A percentile compares a stretch with the other conserved stretches of the same genome.
Evolutionary conservation across 35 echinoderm and acorn worm species (phyloP).

Genomic region (Diadema setosum): DNA sequence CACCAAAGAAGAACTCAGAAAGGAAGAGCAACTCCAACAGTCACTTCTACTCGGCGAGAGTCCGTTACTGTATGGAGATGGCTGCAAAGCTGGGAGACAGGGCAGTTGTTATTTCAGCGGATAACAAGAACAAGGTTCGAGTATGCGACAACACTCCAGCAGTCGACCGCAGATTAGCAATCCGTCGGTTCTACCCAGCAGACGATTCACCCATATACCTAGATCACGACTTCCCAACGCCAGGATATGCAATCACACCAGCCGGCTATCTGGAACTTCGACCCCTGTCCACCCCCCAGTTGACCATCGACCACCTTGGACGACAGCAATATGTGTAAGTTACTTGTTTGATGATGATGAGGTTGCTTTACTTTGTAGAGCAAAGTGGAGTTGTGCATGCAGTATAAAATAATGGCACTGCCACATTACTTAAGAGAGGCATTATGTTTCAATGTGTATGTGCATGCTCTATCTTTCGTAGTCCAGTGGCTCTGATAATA

Average conservation of each 20-base stretch:
- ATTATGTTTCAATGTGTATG: too few relatives aligned
- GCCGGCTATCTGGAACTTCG: slow-evolving; percentile 41
- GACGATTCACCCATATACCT: slow-evolving; percentile 6
- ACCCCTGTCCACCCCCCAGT: neutral
- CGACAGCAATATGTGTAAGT: neutral
- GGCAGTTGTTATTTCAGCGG: slow-evolving; percentile 11
- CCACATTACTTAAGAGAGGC: too few relatives aligned
- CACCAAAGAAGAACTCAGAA: neutral
- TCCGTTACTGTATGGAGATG: slow-evolving; percentile 25
- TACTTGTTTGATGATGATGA: too few relatives aligned
- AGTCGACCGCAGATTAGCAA: neutral
- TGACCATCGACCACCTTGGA: neutral
- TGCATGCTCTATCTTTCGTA: too few relatives aligned
- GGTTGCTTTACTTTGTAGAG: too few relatives aligned
- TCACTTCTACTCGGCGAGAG: slow-evolving; percentile 49
- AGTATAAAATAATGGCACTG: too few relatives aligned
- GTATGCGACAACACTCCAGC: slow-evolving; percentile 15
- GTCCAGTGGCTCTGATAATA: too few relatives aligned
- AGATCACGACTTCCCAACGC: slow-evolving; percentile 57
- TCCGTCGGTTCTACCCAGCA: neutral
- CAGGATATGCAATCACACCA: slow-evolving; percentile 31
- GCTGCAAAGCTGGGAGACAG: neutral
- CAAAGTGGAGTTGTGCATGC: too few relatives aligned
- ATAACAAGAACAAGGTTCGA: slow-evolving; percentile 61
- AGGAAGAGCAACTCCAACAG: neutral